Evolutionary conservation across 2,113 vertebrate species (phyloP).

Genomic region (Pontoporia blainvillei): DNA sequence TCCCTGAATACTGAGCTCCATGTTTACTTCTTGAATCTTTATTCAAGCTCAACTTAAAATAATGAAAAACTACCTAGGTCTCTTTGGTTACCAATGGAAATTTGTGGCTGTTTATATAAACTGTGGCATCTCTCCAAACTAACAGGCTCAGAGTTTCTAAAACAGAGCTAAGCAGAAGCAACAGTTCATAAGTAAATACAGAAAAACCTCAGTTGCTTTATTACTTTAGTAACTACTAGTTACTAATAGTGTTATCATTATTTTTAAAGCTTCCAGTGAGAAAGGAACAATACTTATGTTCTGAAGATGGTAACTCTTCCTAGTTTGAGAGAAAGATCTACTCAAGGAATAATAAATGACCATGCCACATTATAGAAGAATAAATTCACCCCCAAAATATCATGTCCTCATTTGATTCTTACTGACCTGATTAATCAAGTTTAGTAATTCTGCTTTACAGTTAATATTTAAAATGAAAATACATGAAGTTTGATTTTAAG

Average conservation of each 20-base stretch:
- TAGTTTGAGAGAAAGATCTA: neutral
- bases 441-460: constrained; percentile 15
- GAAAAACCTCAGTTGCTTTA: constrained; percentile 32
- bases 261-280: constrained; percentile 35
- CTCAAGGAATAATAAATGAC: neutral
- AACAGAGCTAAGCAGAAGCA: constrained; percentile 32
- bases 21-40: constrained; percentile 32
- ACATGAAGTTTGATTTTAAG: constrained; percentile 42
- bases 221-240: constrained; percentile 14
- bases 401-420: constrained; percentile 25
- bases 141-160: constrained; percentile 34
- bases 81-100: constrained; percentile 46
- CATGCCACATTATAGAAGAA: neutral
- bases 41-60: constrained; percentile 49
- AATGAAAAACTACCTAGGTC: constrained; percentile 14
- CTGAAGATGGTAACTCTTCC: constrained; percentile 1
- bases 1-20: constrained; percentile 26
- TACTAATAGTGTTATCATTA: constrained; percentile 13
- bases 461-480: constrained; percentile 49
- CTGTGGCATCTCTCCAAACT: neutral
- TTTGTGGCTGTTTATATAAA: constrained; percentile 35
- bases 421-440: constrained; percentile 19
- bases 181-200: constrained; percentile 16
- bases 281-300: constrained; percentile 34
- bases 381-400: neutral